These are phyloP conservation scores for Lepus europaeus DNA, from an alignment of 2,113 vertebrate genomes.

Conservation along the genomic window DNA sequence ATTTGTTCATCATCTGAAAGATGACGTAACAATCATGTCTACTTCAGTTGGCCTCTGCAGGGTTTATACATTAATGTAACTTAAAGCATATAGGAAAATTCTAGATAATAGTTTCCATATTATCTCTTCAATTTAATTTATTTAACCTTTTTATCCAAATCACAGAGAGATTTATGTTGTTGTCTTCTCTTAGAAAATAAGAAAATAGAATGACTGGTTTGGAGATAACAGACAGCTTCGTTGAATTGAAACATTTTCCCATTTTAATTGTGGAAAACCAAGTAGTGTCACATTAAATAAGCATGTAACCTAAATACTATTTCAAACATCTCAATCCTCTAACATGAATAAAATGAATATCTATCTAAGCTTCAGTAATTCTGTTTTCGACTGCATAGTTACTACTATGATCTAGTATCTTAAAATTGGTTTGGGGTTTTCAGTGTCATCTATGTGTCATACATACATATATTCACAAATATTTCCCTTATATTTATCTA, in stretches of 20 bases:
- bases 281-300: background rate
- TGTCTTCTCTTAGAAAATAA: background rate
- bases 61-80: background rate
- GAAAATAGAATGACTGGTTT: background rate
- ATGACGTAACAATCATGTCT: background rate
- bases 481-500: accelerated
- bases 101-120: background rate
- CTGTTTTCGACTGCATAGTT: background rate
- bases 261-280: background rate
- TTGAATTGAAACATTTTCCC: background rate
- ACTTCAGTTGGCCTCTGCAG: background rate
- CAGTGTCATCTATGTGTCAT: background rate
- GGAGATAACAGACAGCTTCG: background rate
- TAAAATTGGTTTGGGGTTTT: background rate
- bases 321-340: background rate
- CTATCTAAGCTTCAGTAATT: background rate
- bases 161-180: background rate
- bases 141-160: background rate
- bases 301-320: background rate
- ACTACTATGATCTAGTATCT: background rate
- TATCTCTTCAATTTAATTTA: background rate
- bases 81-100: background rate
- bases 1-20: background rate
- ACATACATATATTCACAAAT: background rate
- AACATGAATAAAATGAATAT: background rate